Conservation (phyloP, 1,140 invertebrate species). For the Aphis gossypii region DNA sequence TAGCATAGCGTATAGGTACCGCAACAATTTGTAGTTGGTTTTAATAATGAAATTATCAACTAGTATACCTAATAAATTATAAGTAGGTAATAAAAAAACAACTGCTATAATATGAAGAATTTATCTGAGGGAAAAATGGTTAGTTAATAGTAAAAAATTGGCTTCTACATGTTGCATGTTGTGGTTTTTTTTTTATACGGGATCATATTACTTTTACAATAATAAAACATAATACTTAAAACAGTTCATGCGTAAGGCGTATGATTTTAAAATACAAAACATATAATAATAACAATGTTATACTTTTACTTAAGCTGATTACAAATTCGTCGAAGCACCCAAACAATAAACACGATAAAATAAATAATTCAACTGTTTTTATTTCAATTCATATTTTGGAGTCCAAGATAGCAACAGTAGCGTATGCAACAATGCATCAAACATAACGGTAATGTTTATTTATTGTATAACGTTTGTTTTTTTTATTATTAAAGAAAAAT, state of each 20-base stretch:
- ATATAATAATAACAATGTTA: not conserved
- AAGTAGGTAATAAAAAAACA: too few relatives aligned
- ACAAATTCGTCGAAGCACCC: constrained; percentile 8
- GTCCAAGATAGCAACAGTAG: not conserved
- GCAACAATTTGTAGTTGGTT: not conserved
- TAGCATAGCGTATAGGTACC: too few relatives aligned
- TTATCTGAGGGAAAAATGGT: not conserved
- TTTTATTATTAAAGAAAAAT: not conserved
- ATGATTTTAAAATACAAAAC: constrained; percentile 13
- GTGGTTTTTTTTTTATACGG: not conserved
- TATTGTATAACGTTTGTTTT: constrained; percentile 14
- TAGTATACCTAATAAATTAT: too few relatives aligned
- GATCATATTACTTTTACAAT: not conserved
- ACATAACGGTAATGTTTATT: constrained; percentile 28
- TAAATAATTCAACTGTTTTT: not conserved
- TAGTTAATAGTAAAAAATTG: not conserved
- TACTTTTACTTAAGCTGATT: constrained; percentile 27
- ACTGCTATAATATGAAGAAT: not conserved
- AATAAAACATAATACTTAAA: constrained; percentile 15
- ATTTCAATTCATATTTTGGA: not conserved
- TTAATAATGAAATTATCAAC: not conserved
- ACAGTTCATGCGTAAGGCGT: not conserved
- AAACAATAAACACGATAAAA: constrained; percentile 22
- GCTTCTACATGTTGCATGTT: not conserved
- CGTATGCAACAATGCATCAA: not conserved